Evolutionary conservation across 1,140 invertebrate genomes (phyloP).

Genomic region (Cotesia vestalis): DNA sequence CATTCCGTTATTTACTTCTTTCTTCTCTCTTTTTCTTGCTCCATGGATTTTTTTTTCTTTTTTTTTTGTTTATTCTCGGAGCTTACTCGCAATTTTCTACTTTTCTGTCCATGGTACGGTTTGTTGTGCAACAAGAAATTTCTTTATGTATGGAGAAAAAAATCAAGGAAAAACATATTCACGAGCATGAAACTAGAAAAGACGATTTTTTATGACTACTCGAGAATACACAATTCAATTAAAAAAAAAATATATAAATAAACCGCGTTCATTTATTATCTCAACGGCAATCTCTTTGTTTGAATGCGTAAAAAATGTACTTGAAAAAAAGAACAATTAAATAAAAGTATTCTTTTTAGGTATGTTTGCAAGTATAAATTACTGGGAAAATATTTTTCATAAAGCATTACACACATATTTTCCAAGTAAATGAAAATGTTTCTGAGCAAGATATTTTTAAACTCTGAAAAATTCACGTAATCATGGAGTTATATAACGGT

Average conservation of each 20-base stretch:
- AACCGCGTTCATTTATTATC: no score
- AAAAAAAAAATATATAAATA: no score
- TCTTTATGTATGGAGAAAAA: constrained; percentile 1
- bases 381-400: constrained; percentile 1
- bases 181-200: constrained; percentile 5
- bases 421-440: neutral
- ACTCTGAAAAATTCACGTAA: constrained; percentile 12
- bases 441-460: constrained; percentile 14
- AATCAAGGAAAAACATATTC: neutral
- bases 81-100: constrained; percentile 33
- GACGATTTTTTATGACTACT: constrained; percentile 15
- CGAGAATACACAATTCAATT: no score
- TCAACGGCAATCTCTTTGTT: no score
- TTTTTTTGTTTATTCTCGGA: constrained; percentile 30
- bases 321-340: neutral
- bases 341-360: no score
- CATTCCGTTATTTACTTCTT: constrained; percentile 46
- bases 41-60: constrained; percentile 16
- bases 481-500: neutral
- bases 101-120: constrained; percentile 23
- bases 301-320: neutral
- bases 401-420: constrained; percentile 21
- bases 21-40: constrained; percentile 30
- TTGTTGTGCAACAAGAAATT: constrained; percentile 22
- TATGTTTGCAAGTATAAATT: no score